phyloP scores from a whole-genome alignment of 1,140 invertebrate genomes.

The Sinella curviseta region DNA sequence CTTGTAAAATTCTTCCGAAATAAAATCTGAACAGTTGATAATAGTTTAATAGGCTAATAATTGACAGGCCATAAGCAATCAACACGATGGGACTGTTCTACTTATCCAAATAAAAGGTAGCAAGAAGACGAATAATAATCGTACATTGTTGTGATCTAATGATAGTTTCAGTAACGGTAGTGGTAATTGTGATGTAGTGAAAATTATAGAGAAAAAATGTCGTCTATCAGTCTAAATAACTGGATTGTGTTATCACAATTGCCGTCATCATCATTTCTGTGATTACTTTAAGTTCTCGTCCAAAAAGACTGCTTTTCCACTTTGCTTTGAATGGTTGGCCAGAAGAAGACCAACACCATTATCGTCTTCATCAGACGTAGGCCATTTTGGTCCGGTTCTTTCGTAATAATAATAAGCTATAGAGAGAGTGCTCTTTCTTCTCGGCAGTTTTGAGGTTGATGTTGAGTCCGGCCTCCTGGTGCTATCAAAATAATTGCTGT shows the following conservation, averaged over 20 bases:
- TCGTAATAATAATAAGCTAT: no score
- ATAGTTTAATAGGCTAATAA: no score
- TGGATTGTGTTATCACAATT: slow-evolving; percentile 18
- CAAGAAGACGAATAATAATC: no score
- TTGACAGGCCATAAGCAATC: no score
- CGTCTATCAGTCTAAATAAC: neutral
- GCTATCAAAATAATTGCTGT: slow-evolving; percentile 50
- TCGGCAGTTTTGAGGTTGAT: no score
- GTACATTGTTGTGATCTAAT: no score
- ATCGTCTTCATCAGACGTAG: slow-evolving; percentile 27
- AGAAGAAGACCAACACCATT: neutral
- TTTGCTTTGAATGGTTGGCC: neutral
- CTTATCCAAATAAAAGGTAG: no score
- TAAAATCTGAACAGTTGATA: no score
- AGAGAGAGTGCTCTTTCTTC: no score
- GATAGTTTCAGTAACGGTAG: neutral
- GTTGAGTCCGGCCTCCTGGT: slow-evolving; percentile 44
- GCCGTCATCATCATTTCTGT: neutral
- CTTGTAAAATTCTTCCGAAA: no score
- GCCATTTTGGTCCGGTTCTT: slow-evolving; percentile 47
- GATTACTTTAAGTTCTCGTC: slow-evolving; percentile 4
- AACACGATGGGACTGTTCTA: no score
- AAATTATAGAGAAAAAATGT: neutral
- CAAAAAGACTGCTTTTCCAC: neutral
- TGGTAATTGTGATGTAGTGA: neutral